phyloP scores from a whole-genome alignment of 2,113 vertebrate genomes.

The Theropithecus gelada region DNA sequence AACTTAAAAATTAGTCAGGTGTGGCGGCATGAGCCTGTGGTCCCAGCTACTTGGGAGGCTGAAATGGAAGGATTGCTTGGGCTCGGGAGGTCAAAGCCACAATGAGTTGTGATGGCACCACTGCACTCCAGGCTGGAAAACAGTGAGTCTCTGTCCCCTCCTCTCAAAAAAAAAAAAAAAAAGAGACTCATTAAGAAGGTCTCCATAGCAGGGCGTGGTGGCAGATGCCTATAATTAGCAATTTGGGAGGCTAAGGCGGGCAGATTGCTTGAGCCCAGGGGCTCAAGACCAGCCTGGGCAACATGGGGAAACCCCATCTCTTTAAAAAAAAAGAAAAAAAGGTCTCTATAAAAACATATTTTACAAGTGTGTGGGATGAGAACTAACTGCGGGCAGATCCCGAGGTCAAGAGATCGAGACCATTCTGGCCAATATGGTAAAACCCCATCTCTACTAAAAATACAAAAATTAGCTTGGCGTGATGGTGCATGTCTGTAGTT shows the following conservation, averaged over 20 bases:
- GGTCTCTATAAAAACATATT: slow-evolving; percentile 52
- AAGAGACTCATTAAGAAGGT: slow-evolving; percentile 48
- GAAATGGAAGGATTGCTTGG: not conserved
- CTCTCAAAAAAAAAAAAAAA: not conserved
- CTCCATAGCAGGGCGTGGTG: not conserved
- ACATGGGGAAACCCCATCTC: not conserved
- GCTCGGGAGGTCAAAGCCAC: not conserved
- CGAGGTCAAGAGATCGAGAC: too few species aligned
- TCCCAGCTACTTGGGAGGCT: not conserved
- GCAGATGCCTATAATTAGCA: not conserved
- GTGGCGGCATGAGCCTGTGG: not conserved
- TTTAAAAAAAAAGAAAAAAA: not conserved
- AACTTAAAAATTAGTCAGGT: not conserved
- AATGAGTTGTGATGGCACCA: not conserved
- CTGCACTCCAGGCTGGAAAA: not conserved
- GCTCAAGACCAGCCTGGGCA: not conserved
- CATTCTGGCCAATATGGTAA: too few species aligned
- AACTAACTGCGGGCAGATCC: not conserved
- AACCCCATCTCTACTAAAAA: too few species aligned
- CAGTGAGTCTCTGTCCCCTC: not conserved
- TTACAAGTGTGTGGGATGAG: slow-evolving; percentile 65
- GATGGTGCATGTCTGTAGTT: too few species aligned
- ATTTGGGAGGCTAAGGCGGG: not conserved
- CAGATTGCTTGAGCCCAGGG: not conserved
- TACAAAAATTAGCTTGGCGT: too few species aligned